These are phyloP conservation scores for Latrodectus geometricus DNA, from an alignment of 1,140 invertebrate species.

Conservation along the genomic window DNA sequence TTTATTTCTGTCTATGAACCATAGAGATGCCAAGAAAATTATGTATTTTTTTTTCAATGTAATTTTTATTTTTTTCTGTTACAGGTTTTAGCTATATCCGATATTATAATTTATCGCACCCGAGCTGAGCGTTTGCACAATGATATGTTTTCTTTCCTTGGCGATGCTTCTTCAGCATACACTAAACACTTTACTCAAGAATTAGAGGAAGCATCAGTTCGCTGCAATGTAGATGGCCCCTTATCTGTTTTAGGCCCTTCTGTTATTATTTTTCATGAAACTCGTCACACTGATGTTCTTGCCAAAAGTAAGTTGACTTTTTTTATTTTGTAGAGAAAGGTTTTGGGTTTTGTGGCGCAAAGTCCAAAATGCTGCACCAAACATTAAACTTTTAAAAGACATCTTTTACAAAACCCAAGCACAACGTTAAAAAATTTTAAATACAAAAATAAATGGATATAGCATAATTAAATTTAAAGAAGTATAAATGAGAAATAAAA, in stretches of 20 bases:
- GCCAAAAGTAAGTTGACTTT: conserved; percentile 44
- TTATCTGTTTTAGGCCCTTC: conserved; percentile 77
- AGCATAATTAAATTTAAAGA: no score
- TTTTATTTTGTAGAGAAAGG: not conserved
- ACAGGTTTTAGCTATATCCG: conserved; percentile 81
- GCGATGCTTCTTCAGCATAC: conserved; percentile 82
- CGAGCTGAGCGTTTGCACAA: conserved; percentile 81
- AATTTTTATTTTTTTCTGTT: conserved; percentile 24
- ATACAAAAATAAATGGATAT: no score
- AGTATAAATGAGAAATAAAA: no score
- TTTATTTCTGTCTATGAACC: no score
- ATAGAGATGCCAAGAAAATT: no score
- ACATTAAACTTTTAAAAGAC: no score
- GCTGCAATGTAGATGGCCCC: conserved; percentile 69
- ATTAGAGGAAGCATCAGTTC: conserved; percentile 73
- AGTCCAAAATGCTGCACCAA: no score
- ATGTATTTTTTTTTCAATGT: no score
- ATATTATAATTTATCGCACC: conserved; percentile 85
- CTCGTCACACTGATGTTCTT: conserved; percentile 75
- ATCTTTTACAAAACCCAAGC: no score
- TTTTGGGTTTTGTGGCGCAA: no score
- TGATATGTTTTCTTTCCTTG: conserved; percentile 85
- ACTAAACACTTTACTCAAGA: conserved; percentile 80
- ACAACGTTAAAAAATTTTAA: no score
- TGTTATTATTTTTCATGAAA: conserved; percentile 86